These are phyloP conservation scores for Decapterus maruadsi DNA, from an alignment of 2,797 vertebrate species.

Conservation along the genomic window DNA sequence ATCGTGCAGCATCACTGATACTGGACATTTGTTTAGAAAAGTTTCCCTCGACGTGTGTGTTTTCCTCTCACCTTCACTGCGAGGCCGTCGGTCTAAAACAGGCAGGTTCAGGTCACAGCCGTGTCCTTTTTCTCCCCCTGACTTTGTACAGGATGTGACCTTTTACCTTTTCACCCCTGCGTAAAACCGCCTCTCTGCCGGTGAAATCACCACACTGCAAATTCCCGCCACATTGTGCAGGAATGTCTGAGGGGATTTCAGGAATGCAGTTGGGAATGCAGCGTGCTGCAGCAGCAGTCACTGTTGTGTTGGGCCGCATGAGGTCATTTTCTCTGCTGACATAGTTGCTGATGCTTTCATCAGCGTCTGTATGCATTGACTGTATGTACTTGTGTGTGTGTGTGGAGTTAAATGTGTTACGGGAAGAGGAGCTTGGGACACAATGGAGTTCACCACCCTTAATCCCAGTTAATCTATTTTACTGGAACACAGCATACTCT, in stretches of 20 bases:
- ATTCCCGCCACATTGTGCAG: conserved; percentile 57
- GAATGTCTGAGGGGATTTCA: conserved; percentile 63
- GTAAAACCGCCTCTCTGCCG: conserved; percentile 6
- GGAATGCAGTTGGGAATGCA: conserved; percentile 67
- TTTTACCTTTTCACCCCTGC: conserved; percentile 30
- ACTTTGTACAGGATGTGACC: conserved; percentile 22
- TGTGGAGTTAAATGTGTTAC: conserved; percentile 11
- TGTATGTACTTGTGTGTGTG: neutral
- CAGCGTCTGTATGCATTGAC: conserved; percentile 2
- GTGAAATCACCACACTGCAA: conserved; percentile 40
- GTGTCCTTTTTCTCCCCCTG: neutral
- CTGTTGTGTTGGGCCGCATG: conserved; percentile 22
- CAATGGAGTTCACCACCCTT: conserved; percentile 40
- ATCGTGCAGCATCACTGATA: too few species aligned
- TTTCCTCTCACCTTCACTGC: neutral
- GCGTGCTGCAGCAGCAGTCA: conserved; percentile 45
- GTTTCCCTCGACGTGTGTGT: neutral
- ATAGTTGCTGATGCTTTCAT: neutral
- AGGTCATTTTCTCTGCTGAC: conserved; percentile 49
- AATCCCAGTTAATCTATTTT: conserved; percentile 51
- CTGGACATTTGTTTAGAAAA: too few species aligned
- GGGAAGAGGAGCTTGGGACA: conserved; percentile 35
- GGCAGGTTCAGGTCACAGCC: neutral
- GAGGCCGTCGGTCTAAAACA: neutral
- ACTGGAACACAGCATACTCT: conserved; percentile 43